Conservation (phyloP, 2,888 invertebrate genomes). For the Carcina quercana region DNA sequence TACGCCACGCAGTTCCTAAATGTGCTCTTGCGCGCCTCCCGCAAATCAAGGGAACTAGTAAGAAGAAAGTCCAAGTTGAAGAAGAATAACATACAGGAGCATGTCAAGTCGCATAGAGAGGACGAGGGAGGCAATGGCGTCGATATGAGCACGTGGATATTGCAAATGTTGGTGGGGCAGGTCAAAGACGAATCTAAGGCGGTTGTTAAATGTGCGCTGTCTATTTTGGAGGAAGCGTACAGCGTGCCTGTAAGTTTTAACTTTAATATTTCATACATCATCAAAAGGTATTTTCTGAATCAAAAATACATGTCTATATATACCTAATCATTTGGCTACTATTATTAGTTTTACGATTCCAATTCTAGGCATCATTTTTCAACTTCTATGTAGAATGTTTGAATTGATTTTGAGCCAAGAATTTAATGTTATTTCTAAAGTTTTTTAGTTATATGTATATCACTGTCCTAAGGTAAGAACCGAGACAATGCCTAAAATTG, state of each 20-base stretch:
- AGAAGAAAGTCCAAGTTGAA: slow-evolving; percentile 58
- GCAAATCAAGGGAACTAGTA: slow-evolving; percentile 56
- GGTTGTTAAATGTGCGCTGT: slow-evolving; percentile 86
- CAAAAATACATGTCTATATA: too few species aligned
- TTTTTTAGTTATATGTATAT: too few species aligned
- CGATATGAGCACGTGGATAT: slow-evolving; percentile 89
- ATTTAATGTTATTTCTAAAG: too few species aligned
- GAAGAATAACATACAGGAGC: slow-evolving; percentile 44
- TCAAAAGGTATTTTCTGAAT: too few species aligned
- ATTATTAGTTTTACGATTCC: too few species aligned
- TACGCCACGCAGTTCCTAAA: slow-evolving; percentile 95
- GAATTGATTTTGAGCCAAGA: too few species aligned
- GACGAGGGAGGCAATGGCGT: slow-evolving; percentile 42
- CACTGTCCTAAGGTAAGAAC: too few species aligned
- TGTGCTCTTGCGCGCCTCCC: slow-evolving; percentile 85
- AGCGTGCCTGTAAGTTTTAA: slow-evolving; percentile 81
- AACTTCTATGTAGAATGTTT: too few species aligned
- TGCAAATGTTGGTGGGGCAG: slow-evolving; percentile 88
- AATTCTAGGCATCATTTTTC: too few species aligned
- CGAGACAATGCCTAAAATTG: too few species aligned
- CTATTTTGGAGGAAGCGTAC: slow-evolving; percentile 93
- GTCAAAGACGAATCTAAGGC: slow-evolving; percentile 87
- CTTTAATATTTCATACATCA: too few species aligned
- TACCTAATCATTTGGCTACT: too few species aligned
- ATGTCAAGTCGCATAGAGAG: slow-evolving; percentile 40